Evolutionary conservation across 2,113 vertebrate species (phyloP), one percentile per base, ranked within the genome.

Genomic region (Edolisoma coerulescens): DNA sequence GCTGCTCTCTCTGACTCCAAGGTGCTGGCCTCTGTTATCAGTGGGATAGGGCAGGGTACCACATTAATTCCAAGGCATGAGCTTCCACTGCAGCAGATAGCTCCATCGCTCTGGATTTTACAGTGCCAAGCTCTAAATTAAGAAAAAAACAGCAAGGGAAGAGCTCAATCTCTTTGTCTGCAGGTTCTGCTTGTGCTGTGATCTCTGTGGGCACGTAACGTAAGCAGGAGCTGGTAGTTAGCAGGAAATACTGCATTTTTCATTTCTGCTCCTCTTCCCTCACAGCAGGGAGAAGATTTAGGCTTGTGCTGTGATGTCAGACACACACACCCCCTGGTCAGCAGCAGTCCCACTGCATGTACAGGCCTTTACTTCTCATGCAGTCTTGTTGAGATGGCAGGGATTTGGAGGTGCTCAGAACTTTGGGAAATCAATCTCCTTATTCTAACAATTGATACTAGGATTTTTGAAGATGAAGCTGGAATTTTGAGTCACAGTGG

Each of bases 11-110:
- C 42, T 93, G 88, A 64, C 79, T 86, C 33, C 52, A 63, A 93
- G 85, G 87, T 90, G 27, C 71, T 96, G 95, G 52, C 68, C 76
- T 89, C 79, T 87, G 45, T 83, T 93, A 84, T 86, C 76, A 64
- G 59, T 33, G 52, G 39, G 75, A 70, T 8, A 63, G 63, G 49
- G 35, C 63, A 88, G 85, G 52, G 10, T 42, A 75, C 42, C 68
- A 71, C 81, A 96, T 90, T 53, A 84, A 88, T 90, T 92, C 73
- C 60, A 64, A 81, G 82, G 50, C 78, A 52, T 27, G 78, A 91
- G 60, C 44, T 94, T 83, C 63, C 42, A 77, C 56, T 4, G 6
- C 30, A 75, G 68, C 56, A 94, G 64, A 78, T n/a, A 88, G 44
- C 27, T 88, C 52, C 44, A 64, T 86, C 32, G 44, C 47, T 84